Base-by-base conservation (phyloP, 2,797 vertebrate genomes). In the Xenentodon cancila region DNA sequence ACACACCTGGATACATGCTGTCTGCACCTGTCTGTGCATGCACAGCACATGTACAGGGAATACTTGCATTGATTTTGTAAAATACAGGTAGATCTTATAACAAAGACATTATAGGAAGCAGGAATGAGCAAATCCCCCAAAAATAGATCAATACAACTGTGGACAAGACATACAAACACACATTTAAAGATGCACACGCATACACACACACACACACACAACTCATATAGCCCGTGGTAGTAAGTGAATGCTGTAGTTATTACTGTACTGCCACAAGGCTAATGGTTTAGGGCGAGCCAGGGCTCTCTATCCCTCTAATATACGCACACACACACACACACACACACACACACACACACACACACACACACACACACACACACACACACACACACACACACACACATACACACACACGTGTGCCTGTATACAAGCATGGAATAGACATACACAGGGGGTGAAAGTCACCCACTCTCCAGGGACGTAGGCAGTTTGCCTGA, bases 261-360 rank as follows among this genome's bases (percentile, higher is more conserved):
- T 87, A 86, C 84, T 83, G 87, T 88, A 87, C 77, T 48, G 86
- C 90, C 82, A 82, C 84, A 71, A 85, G 86, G 88, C 87, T 88
- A 77, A 91, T 88, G 84, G 85, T 90, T 91, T 88, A 85, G 69
- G 76, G 83, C 84, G 77, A 83, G 81, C 86, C 86, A 76, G 84
- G 84, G 60, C 82, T 68, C 45, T 47, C 65, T 53, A 53, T 25
- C 51, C 25, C 51, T 53, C 8, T 13, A 9, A 3, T 45, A 51
- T 19, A 54, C 18, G 9, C n/a, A 45, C 19, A 67, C 1, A 20
- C 46, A 27, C 22, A 42, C 54, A 21, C 5, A 9, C 21, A 30
- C 21, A 27, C 17, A 9, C 6, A 19, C 43, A 49, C 60, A 12
- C 15, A 1, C 46, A 49, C 37, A 40, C 5, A 20, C 57, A 42